Conservation (phyloP, 1,140 invertebrate genomes). For the Drosophila asahinai region DNA sequence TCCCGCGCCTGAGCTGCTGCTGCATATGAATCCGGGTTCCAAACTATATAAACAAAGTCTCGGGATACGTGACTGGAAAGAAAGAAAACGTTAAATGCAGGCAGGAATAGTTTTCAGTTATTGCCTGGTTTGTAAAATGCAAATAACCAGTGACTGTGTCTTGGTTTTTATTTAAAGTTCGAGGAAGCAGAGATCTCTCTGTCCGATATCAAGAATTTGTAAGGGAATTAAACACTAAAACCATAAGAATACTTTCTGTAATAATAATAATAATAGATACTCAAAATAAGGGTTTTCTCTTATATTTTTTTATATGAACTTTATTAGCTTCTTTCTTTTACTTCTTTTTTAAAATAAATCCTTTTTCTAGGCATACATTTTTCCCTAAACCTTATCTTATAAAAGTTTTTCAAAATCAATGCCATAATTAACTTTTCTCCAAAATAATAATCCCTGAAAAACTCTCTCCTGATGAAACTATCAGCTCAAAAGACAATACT, state of each 20-base stretch:
- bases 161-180: constrained; percentile 7
- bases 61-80: constrained; percentile 32
- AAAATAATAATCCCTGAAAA: neutral
- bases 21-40: constrained; percentile 19
- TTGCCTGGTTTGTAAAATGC: constrained; percentile 6
- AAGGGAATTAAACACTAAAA: too few species aligned
- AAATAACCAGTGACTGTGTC: constrained; percentile 19
- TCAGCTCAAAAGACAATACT: neutral
- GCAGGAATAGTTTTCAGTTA: constrained; percentile 21
- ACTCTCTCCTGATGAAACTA: neutral
- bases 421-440: too few species aligned
- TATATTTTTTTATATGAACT: neutral
- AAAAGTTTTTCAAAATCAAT: too few species aligned
- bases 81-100: constrained; percentile 5
- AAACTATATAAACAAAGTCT: constrained; percentile 47
- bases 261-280: neutral
- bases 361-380: neutral
- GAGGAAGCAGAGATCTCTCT: neutral
- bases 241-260: too few species aligned
- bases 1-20: constrained; percentile 22
- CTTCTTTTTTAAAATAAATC: neutral
- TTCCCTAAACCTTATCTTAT: neutral
- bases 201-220: neutral
- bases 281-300: neutral
- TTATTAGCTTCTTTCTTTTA: neutral